Percentiles rank a stretch among this genome's conserved stretches.
phyloP scores from a whole-genome alignment of 2,888 invertebrate genomes.

The Argyresthia goedartella region DNA sequence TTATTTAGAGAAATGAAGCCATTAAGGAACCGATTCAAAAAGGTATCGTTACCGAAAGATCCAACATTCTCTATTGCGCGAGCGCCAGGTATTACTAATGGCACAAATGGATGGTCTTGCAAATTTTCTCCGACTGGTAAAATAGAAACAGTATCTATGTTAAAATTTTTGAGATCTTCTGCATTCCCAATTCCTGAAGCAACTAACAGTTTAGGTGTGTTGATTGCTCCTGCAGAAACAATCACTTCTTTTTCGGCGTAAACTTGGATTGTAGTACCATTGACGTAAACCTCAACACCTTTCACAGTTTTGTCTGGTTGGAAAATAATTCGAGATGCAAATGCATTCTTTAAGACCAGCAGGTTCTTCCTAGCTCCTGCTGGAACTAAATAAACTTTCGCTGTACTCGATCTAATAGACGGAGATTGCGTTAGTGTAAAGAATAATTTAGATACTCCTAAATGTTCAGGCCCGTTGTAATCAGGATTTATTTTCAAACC shows the following conservation, averaged over 20 bases:
- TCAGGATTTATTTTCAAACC: not conserved
- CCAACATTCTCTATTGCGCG: too few relatives aligned
- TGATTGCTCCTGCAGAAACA: slow-evolving; percentile 5
- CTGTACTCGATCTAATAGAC: not conserved
- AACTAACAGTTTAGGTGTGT: slow-evolving; percentile 9
- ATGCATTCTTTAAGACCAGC: slow-evolving; percentile 3
- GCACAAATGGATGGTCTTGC: slow-evolving; percentile 5
- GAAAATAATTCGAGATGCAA: not conserved
- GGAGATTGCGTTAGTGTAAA: not conserved
- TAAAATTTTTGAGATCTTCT: not conserved
- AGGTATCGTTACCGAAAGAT: not conserved
- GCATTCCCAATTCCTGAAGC: slow-evolving; percentile 9
- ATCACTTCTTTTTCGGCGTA: slow-evolving; percentile 7
- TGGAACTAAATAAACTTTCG: slow-evolving; percentile 8
- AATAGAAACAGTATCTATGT: slow-evolving; percentile 3
- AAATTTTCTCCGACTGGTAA: slow-evolving; percentile 8
- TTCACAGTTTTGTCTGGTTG: not conserved
- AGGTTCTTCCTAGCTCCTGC: slow-evolving; percentile 5
- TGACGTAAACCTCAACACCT: slow-evolving; percentile 1
- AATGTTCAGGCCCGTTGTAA: slow-evolving; percentile 5
- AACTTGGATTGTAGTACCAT: not conserved
- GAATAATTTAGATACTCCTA: not conserved
- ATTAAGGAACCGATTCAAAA: not conserved
- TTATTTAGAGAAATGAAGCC: not conserved
- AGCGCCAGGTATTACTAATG: slow-evolving; percentile 3